Evolutionary conservation across 2,888 invertebrate species (phyloP), one percentile per base, ranked within the genome.

Genomic region (Ditylenchus weischeri): DNA sequence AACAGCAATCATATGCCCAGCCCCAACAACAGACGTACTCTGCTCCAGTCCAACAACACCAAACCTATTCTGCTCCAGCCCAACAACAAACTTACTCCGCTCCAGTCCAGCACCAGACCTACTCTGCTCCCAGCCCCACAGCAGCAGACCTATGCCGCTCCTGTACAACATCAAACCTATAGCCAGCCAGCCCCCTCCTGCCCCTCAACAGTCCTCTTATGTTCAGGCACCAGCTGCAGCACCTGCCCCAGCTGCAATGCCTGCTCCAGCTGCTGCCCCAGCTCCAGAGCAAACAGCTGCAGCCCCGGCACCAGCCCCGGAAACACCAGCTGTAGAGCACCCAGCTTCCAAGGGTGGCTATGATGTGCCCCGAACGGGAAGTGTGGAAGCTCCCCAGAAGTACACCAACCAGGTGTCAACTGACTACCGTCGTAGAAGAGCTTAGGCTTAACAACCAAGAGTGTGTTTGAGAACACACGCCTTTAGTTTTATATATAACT

Each of bases 11-110:
- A 15, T 54, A 54, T 54, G 11, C 54, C 21, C 54, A 54, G 29
- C 54, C 54, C n/a, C 54, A 54, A 54, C 54, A 54, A 21, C 50
- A 50, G n/a, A 54, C 54, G 2, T 54, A 54, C n/a, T 54, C 54
- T 10, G 23, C 21, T 10, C 54, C 54, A 15, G 21, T n/a, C 29
- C 54, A 54, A 18, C 54, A 11, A 15, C 54, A 54, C 11, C 54
- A 54, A 8, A 54, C 54, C 29, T 54, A 54, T 54, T 54, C 54
- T 29, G 54, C 54, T 10, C 54, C 50, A 18, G 50, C 54, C 10
- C 54, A 54, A 54, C 54, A 54, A 54, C 54, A 54, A 18, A 54
- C 23, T 29, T 54, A 54, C n/a, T 11, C 54, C 29, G 50, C 50
- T 50, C 50, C 50, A 4, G 50, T 6, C 5, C 54, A 4, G 10